Evolutionary conservation across 2,888 invertebrate species (phyloP).

Genomic region (Ormyrus nitidulus): DNA sequence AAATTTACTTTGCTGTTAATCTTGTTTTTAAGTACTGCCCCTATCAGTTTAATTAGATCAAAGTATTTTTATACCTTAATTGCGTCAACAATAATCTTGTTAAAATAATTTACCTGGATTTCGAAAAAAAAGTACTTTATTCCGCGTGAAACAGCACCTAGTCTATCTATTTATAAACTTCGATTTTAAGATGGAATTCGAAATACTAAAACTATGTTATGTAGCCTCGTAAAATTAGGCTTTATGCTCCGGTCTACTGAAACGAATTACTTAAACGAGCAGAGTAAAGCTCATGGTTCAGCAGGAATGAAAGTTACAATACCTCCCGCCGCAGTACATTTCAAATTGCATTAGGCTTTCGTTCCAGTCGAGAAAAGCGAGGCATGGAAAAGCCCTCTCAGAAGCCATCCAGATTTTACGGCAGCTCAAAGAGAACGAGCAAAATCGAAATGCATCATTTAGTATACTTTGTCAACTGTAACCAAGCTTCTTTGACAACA

Average conservation of each 20-base stretch:
- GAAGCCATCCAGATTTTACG: not conserved
- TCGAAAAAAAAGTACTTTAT: too few relatives aligned
- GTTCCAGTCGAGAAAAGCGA: constrained; percentile 5
- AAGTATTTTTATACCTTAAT: too few relatives aligned
- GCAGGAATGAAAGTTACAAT: constrained; percentile 33
- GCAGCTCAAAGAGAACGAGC: not conserved
- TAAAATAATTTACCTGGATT: too few relatives aligned
- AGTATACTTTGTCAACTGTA: too few relatives aligned
- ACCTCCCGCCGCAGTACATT: constrained; percentile 1
- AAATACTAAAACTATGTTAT: not conserved
- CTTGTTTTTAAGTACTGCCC: too few relatives aligned
- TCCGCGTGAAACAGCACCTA: too few relatives aligned
- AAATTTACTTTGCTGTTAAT: too few relatives aligned
- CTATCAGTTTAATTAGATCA: too few relatives aligned
- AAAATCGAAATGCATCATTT: not conserved
- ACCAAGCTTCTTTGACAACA: too few relatives aligned
- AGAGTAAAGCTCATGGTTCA: constrained; percentile 16
- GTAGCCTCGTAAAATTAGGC: constrained; percentile 18
- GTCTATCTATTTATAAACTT: too few relatives aligned
- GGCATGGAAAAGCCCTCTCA: constrained; percentile 8
- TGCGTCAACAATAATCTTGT: too few relatives aligned
- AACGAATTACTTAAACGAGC: constrained; percentile 18
- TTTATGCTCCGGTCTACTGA: constrained; percentile 9
- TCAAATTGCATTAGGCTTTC: constrained; percentile 31
- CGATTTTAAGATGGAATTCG: not conserved